Conservation (phyloP, 2,113 vertebrate genomes). For the Mungos mungo region DNA sequence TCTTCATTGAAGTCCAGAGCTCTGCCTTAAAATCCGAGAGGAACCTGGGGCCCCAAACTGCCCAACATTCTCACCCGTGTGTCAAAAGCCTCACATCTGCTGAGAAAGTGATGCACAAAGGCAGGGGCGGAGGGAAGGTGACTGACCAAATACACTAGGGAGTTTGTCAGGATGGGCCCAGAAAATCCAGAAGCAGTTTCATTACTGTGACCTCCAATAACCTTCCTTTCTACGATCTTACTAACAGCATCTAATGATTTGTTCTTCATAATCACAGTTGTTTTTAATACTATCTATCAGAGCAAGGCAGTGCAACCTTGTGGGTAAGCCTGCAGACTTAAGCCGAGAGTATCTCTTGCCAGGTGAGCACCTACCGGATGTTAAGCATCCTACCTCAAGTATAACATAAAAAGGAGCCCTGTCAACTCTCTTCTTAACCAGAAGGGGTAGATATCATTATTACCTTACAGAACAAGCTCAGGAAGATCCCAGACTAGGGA, state of each 20-base stretch:
- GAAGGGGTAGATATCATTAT: not conserved
- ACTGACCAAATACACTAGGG: rapidly evolving
- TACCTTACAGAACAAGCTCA: not conserved
- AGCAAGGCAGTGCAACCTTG: not conserved
- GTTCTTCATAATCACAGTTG: not conserved
- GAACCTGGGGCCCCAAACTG: not conserved
- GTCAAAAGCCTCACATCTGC: not conserved
- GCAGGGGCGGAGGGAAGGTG: not conserved
- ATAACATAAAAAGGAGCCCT: not conserved
- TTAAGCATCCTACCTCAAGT: not conserved
- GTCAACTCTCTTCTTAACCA: not conserved
- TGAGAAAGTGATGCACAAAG: not conserved
- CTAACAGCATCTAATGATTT: not conserved
- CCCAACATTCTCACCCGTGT: not conserved
- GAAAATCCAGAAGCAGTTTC: not conserved
- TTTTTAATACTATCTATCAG: not conserved
- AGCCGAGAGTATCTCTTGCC: not conserved
- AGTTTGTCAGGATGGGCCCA: not conserved
- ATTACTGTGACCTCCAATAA: not conserved
- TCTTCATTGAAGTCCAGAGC: not conserved
- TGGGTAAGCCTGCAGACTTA: not conserved
- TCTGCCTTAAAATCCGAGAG: not conserved
- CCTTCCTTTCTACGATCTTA: not conserved
- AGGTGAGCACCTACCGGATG: not conserved
- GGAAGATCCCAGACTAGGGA: not conserved